phyloP scores from a whole-genome alignment of 1,140 invertebrate genomes.

The Odontomachus brunneus region DNA sequence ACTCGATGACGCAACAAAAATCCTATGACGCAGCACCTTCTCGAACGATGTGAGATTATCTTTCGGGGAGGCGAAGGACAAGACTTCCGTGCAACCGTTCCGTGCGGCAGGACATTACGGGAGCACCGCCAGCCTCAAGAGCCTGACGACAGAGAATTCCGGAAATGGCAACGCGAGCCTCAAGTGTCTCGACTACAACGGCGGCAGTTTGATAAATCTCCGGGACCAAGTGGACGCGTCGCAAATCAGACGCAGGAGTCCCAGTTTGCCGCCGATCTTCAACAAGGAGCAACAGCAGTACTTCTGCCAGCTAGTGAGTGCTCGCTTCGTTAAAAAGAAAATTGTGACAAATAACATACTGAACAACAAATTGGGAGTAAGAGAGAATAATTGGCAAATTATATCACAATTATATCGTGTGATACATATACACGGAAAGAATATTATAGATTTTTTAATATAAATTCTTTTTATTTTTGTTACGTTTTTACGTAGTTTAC shows the following conservation, averaged over 20 bases:
- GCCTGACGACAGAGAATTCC: constrained; percentile 69
- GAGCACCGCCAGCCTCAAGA: constrained; percentile 77
- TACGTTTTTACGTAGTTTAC: too few relatives aligned
- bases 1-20: constrained; percentile 17
- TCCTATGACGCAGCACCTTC: constrained; percentile 62
- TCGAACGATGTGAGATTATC: constrained; percentile 68
- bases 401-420: too few relatives aligned
- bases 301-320: constrained; percentile 63
- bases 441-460: too few relatives aligned
- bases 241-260: constrained; percentile 83
- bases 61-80: constrained; percentile 72
- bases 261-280: constrained; percentile 87
- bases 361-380: neutral
- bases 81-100: constrained; percentile 65
- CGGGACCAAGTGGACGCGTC: constrained; percentile 74
- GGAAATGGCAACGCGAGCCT: constrained; percentile 66
- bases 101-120: constrained; percentile 75
- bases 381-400: too few relatives aligned
- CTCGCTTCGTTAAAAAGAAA: neutral
- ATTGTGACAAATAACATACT: neutral
- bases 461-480: too few relatives aligned
- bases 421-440: too few relatives aligned
- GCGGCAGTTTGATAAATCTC: constrained; percentile 77
- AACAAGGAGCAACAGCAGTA: constrained; percentile 81
- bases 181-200: constrained; percentile 74